Evolutionary conservation across 2,888 invertebrate species (phyloP), one percentile per base, ranked within the genome.

Genomic region (Sussaba pulchella): DNA sequence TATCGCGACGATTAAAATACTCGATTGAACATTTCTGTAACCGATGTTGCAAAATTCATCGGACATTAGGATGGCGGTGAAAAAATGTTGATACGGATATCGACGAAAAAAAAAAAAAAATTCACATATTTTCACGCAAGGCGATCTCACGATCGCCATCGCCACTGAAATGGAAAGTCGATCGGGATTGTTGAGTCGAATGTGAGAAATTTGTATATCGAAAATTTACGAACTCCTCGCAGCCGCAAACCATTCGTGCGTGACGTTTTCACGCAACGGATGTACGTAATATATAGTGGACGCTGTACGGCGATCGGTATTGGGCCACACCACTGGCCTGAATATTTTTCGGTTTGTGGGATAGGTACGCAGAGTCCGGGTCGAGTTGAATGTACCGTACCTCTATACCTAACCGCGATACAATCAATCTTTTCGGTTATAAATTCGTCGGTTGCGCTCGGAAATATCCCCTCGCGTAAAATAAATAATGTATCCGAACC

Each of bases 391-490:
- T 57, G 66, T 47, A 39, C 57, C 64, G 57, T 59, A 24, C 39
- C 50, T 71, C 17, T 17, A 17, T n/a, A n/a, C n/a, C n/a, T n/a
- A n/a, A n/a, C n/a, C 71, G 39, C 64, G 57, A 43, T 66, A 82
- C 82, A 83, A 85, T 85, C 83, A 83, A 85, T 85, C 80, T 82
- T 83, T 84, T 82, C 70, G 79, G 66, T 82, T 78, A 78, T 85
- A 83, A 85, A 83, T 85, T 82, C 81, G 70, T 78, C 78, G 67
- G 67, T 72, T n/a, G n/a, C 73, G 43, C 66, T 47, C 74, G 63
- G 57, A 31, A 31, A 67, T 80, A 82, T 80, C 45, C n/a, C n/a
- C 70, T 73, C 71, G 61, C 74, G 61, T 81, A 64, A 79, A 77
- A 81, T 80, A 82, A 83, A 80, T 78, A 80, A 84, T 81, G 63